Percentiles rank a stretch among this genome's conserved stretches.
Conservation (phyloP, 2,113 vertebrate genomes). For the Vimba vimba region DNA sequence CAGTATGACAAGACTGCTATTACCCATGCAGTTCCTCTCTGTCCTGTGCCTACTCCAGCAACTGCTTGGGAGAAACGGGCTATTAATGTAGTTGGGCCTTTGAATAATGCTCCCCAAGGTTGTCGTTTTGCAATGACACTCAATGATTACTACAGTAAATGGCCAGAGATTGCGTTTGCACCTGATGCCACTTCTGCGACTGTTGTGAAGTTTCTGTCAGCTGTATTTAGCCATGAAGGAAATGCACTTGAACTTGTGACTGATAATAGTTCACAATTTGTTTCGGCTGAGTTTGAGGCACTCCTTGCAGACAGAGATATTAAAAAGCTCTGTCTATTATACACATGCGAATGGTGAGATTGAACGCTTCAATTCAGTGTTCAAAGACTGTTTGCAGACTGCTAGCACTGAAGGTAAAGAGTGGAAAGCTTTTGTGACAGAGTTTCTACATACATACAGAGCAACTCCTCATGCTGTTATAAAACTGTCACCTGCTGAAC, state of each 20-base stretch:
- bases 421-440: conserved; percentile 34
- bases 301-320: conserved; percentile 23
- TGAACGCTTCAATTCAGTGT: conserved; percentile 14
- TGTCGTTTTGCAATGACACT: conserved; percentile 28
- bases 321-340: conserved; percentile 24
- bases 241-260: conserved; percentile 34
- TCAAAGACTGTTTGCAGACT: conserved; percentile 37
- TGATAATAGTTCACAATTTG: conserved; percentile 38
- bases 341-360: conserved; percentile 27
- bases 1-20: conserved; percentile 37
- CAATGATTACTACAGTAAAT: conserved; percentile 53
- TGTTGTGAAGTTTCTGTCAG: conserved; percentile 38
- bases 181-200: conserved; percentile 45
- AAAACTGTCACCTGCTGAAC: neutral
- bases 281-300: conserved; percentile 28
- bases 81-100: conserved; percentile 28
- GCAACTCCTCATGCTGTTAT: conserved; percentile 34
- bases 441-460: conserved; percentile 35
- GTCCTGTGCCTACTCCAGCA: conserved; percentile 29
- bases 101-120: neutral
- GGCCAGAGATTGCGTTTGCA: conserved; percentile 51
- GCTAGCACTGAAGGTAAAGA: conserved; percentile 35
- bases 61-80: conserved; percentile 40
- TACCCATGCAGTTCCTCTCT: neutral
- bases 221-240: conserved; percentile 40